A percentile compares a stretch with the other conserved stretches of the same genome.
Conservation (phyloP, 1,140 invertebrate species). For the Branchinecta lindahli region DNA sequence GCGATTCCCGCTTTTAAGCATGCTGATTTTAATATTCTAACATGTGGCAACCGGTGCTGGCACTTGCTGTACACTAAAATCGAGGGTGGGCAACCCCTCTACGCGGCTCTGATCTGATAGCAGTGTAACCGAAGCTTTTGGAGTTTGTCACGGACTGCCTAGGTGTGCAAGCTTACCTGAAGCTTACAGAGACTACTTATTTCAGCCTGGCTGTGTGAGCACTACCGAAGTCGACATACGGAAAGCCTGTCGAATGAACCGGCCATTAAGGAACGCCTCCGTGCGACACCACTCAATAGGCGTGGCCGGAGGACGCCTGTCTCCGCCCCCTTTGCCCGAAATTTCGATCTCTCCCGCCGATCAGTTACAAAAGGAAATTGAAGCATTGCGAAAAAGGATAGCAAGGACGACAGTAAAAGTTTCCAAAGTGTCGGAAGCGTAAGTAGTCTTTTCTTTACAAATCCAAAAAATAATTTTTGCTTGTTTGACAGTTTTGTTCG, state of each 20-base stretch:
- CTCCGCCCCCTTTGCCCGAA: slow-evolving; percentile 29
- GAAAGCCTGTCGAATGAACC: slow-evolving; percentile 75
- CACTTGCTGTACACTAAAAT: too few relatives aligned
- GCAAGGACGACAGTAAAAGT: slow-evolving; percentile 84
- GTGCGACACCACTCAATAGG: slow-evolving; percentile 36
- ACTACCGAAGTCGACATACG: slow-evolving; percentile 97
- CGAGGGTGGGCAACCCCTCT: too few relatives aligned
- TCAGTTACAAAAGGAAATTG: slow-evolving; percentile 42
- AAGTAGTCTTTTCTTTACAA: slow-evolving; percentile 33
- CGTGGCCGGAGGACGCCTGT: slow-evolving; percentile 40
- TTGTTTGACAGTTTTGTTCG: too few relatives aligned
- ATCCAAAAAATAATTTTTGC: too few relatives aligned
- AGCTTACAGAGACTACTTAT: slow-evolving; percentile 20
- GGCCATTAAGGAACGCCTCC: slow-evolving; percentile 38
- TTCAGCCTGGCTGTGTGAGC: slow-evolving; percentile 91
- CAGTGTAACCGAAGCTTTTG: too few relatives aligned
- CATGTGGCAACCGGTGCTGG: too few relatives aligned
- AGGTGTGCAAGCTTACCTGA: too few relatives aligned
- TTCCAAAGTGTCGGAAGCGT: slow-evolving; percentile 94
- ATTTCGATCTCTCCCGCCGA: slow-evolving; percentile 34
- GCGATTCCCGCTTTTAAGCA: too few relatives aligned
- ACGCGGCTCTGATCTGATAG: too few relatives aligned
- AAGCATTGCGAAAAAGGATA: slow-evolving; percentile 52
- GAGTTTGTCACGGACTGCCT: too few relatives aligned
- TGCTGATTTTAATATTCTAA: too few relatives aligned